phyloP scores from a whole-genome alignment of 2,888 invertebrate genomes.

The Dicycla oo region DNA sequence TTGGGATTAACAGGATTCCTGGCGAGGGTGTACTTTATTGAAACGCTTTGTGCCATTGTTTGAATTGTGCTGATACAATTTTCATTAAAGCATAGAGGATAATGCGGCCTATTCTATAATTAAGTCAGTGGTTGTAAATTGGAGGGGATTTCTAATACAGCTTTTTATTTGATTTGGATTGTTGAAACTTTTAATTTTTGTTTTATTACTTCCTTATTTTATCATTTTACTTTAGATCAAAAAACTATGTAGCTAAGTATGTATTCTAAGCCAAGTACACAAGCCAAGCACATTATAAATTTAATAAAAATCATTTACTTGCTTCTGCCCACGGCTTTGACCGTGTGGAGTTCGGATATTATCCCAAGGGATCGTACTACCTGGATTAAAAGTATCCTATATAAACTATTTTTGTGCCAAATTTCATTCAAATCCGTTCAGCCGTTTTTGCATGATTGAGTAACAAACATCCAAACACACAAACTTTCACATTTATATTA shows the following conservation, averaged over 20 bases:
- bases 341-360: no score
- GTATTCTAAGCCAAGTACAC: not conserved
- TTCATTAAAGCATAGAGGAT: slow-evolving; percentile 56
- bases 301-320: not conserved
- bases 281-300: not conserved
- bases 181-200: slow-evolving; percentile 8
- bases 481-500: no score
- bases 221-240: not conserved
- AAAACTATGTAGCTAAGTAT: not conserved
- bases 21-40: slow-evolving; percentile 71
- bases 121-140: slow-evolving; percentile 43
- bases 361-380: no score
- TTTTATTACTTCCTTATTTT: slow-evolving; percentile 12
- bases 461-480: no score
- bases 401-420: no score
- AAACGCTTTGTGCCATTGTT: slow-evolving; percentile 62
- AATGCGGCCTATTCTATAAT: slow-evolving; percentile 46
- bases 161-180: slow-evolving; percentile 35
- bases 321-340: not conserved
- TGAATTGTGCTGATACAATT: slow-evolving; percentile 59
- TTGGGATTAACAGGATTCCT: slow-evolving; percentile 71
- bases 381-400: no score
- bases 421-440: no score
- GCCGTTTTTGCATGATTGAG: no score
- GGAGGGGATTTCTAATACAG: slow-evolving; percentile 25